Evolutionary conservation across 2,113 vertebrate genomes (phyloP).

Genomic region (Gymnogyps californianus): DNA sequence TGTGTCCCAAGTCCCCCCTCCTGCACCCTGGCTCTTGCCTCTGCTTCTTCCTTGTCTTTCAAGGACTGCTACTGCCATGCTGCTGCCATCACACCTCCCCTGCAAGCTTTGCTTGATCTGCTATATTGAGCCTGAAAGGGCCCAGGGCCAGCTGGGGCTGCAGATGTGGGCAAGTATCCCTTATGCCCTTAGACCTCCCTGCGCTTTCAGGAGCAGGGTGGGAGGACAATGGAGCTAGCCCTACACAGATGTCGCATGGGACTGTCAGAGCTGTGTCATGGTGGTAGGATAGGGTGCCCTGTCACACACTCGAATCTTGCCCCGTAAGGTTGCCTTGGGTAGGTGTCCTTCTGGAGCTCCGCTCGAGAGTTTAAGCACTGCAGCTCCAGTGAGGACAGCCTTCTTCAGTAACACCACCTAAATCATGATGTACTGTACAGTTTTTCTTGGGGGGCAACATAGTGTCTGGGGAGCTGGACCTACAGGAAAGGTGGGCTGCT

Average conservation of each 20-base stretch:
- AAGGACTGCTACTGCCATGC: background rate
- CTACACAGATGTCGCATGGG: fast-evolving
- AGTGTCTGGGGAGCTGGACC: background rate
- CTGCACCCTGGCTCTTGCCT: background rate
- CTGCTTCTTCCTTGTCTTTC: background rate
- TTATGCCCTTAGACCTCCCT: background rate
- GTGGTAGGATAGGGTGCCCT: background rate
- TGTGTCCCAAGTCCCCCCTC: background rate
- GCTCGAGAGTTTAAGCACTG: background rate
- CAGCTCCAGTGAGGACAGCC: background rate
- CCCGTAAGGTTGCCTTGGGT: fast-evolving
- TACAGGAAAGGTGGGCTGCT: background rate
- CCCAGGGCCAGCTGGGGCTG: background rate
- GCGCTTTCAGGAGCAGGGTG: background rate
- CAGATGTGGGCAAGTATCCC: too few species aligned
- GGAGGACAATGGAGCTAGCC: fast-evolving
- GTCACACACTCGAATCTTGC: fast-evolving
- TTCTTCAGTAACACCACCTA: background rate
- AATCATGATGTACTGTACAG: background rate
- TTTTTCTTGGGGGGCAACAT: fast-evolving
- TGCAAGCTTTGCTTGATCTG: background rate
- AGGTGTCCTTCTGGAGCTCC: background rate
- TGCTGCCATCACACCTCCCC: background rate
- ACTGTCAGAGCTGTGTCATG: background rate
- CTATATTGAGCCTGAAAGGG: background rate